phyloP scores from a whole-genome alignment of 2,113 vertebrate genomes.

The Mungos mungo region DNA sequence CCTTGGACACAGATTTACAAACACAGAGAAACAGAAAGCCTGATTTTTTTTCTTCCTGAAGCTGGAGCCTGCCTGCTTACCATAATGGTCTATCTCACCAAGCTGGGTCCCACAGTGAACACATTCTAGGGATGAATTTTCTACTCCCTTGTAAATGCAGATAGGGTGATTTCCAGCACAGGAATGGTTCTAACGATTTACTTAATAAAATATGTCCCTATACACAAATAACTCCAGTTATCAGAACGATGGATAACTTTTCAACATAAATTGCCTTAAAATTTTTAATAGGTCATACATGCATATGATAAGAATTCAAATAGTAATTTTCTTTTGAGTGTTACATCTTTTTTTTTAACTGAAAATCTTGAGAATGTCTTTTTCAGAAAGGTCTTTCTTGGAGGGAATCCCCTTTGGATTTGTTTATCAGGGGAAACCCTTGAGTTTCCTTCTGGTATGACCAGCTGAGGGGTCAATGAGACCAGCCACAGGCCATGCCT shows the following conservation, averaged over 20 bases:
- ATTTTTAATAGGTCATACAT: not conserved
- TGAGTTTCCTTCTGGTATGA: not conserved
- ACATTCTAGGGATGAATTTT: not conserved
- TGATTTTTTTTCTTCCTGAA: not conserved
- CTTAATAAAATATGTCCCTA: not conserved
- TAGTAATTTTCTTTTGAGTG: slow-evolving; percentile 22
- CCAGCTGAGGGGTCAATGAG: not conserved
- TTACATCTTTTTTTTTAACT: not conserved
- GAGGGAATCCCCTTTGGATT: not conserved
- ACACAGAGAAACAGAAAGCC: not conserved
- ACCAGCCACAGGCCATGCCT: not conserved
- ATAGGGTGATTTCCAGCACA: not conserved
- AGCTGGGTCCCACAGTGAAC: not conserved
- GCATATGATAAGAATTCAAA: not conserved
- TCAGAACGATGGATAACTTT: not conserved
- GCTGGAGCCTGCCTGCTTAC: not conserved
- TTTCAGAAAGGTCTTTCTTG: not conserved
- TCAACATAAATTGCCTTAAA: not conserved
- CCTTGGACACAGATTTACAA: not conserved
- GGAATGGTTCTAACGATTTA: not conserved
- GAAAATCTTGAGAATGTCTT: not conserved
- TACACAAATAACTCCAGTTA: not conserved
- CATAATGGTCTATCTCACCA: not conserved
- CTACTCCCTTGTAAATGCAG: not conserved
- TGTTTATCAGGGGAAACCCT: not conserved